Percentiles rank a stretch among this genome's conserved stretches.
phyloP scores from a whole-genome alignment of 2,113 vertebrate species.

The Formicarius rufipectus region DNA sequence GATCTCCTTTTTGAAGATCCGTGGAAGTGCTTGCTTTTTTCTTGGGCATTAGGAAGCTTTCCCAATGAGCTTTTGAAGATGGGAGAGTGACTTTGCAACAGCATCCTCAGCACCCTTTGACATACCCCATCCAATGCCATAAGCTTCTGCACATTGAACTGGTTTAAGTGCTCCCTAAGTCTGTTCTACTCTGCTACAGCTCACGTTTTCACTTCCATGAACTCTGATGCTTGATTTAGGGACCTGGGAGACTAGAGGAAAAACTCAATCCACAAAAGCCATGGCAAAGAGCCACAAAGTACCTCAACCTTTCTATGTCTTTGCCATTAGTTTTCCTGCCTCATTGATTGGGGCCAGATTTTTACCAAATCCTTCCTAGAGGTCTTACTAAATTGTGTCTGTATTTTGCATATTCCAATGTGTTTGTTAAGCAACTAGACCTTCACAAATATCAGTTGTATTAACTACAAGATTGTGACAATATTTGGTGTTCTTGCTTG shows the following conservation, averaged over 20 bases:
- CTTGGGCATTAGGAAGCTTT: not conserved
- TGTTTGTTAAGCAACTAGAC: not conserved
- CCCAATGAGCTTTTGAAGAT: not conserved
- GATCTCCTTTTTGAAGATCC: not conserved
- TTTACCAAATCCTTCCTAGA: not conserved
- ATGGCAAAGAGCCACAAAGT: not conserved
- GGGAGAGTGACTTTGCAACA: not conserved
- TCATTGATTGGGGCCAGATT: fast-evolving
- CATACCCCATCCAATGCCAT: not conserved
- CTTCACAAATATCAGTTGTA: not conserved
- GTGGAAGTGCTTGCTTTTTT: not conserved
- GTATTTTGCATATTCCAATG: not conserved
- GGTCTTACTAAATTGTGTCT: not conserved
- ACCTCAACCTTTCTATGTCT: not conserved
- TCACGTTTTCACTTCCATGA: not conserved
- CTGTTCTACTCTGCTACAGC: not conserved
- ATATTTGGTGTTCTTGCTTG: not conserved
- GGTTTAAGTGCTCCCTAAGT: not conserved
- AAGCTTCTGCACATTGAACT: not conserved
- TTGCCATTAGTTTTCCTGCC: not conserved
- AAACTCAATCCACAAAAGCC: not conserved
- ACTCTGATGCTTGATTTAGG: not conserved
- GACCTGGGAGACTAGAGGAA: not conserved
- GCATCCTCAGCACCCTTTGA: not conserved
- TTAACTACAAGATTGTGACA: not conserved